These are phyloP conservation scores for Drosophila nebulosa DNA, from an alignment of 1,140 invertebrate species.

Conservation along the genomic window DNA sequence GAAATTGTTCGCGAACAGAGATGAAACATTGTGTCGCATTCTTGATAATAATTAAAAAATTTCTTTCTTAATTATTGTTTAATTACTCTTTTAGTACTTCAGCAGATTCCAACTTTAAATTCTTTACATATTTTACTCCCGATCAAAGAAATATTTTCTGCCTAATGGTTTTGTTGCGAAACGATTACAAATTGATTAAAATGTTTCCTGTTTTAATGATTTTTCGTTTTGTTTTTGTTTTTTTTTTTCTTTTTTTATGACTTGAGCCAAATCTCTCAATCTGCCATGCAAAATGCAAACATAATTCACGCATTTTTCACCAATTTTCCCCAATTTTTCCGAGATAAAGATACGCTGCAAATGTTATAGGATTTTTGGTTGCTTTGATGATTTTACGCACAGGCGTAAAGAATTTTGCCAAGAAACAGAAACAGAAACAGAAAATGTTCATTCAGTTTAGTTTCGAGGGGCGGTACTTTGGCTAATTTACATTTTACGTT, in stretches of 20 bases:
- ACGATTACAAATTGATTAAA: neutral
- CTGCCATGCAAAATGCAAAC: neutral
- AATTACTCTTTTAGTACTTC: no score
- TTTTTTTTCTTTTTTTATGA: no score
- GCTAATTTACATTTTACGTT: conserved; percentile 41
- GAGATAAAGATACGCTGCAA: conserved; percentile 26
- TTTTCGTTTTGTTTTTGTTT: neutral
- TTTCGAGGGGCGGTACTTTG: conserved; percentile 30
- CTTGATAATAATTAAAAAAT: no score
- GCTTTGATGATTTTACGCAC: conserved; percentile 76
- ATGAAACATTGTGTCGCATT: no score
- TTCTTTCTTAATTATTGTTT: no score
- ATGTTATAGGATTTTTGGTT: conserved; percentile 13
- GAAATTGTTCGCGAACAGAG: no score
- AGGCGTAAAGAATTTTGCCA: conserved; percentile 34
- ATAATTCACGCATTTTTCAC: neutral
- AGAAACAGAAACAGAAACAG: neutral
- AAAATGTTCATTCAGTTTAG: conserved; percentile 49
- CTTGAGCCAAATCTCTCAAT: neutral
- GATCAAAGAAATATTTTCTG: neutral
- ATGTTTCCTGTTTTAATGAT: conserved; percentile 1
- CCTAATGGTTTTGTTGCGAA: neutral
- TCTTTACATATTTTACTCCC: neutral
- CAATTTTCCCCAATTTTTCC: conserved; percentile 25
- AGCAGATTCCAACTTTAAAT: no score